Percentiles rank a stretch among this genome's conserved stretches.
Conservation (phyloP, 1,140 invertebrate species). For the Brachionus sp. region DNA sequence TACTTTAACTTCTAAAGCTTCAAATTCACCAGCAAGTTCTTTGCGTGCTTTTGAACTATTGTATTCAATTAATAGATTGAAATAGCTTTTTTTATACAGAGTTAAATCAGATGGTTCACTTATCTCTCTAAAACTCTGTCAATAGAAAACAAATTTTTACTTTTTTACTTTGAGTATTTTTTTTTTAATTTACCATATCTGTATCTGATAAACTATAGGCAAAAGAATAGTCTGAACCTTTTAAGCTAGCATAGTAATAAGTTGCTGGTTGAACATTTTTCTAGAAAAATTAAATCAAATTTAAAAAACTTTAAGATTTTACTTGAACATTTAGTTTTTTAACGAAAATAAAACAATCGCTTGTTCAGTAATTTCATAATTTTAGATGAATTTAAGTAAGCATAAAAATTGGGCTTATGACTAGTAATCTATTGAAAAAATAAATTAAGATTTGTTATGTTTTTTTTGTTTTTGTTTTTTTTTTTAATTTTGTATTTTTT, state of each 20-base stretch:
- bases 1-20: slow-evolving; percentile 55
- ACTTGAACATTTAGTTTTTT: too few species aligned
- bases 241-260: slow-evolving; percentile 58
- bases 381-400: too few species aligned
- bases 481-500: too few species aligned
- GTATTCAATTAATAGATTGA: slow-evolving; percentile 59
- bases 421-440: too few species aligned
- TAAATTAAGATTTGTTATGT: too few species aligned
- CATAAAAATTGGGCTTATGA: too few species aligned
- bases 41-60: slow-evolving; percentile 51
- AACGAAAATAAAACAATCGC: too few species aligned
- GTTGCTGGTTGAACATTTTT: slow-evolving; percentile 48
- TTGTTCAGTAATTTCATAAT: too few species aligned
- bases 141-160: background rate
- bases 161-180: background rate
- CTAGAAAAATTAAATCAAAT: slow-evolving; percentile 23
- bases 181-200: slow-evolving; percentile 54
- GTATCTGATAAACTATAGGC: slow-evolving; percentile 59
- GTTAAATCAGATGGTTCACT: slow-evolving; percentile 55
- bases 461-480: too few species aligned
- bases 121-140: slow-evolving; percentile 56
- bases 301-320: background rate
- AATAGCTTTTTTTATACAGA: slow-evolving; percentile 54
- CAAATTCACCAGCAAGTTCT: slow-evolving; percentile 52
- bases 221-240: slow-evolving; percentile 59